Percentiles rank a stretch among this genome's conserved stretches.
Conservation (phyloP, 2,113 vertebrate species). For the Mus spicilegus region DNA sequence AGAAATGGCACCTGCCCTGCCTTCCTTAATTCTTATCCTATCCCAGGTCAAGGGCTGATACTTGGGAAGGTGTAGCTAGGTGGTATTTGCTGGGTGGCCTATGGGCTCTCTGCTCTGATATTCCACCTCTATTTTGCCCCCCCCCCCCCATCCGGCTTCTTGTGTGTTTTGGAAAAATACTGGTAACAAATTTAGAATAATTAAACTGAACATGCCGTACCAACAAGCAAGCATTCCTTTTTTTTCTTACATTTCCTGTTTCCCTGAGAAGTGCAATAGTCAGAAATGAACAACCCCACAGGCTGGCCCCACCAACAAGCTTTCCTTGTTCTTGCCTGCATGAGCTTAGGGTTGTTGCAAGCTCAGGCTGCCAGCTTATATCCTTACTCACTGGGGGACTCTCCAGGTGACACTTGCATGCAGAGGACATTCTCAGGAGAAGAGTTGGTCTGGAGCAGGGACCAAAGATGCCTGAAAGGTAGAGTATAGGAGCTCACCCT, state of each 20-base stretch:
- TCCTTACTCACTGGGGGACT: rapidly evolving
- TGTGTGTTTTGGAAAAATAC: slow-evolving; percentile 71
- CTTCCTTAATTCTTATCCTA: background rate
- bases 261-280: slow-evolving; percentile 72
- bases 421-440: background rate
- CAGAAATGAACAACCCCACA: slow-evolving; percentile 65
- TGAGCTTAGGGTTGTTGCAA: background rate
- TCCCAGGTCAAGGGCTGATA: background rate
- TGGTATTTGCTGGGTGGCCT: background rate
- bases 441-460: background rate
- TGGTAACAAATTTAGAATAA: slow-evolving; percentile 71
- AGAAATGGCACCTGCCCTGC: background rate
- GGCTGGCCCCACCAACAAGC: background rate
- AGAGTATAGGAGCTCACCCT: background rate
- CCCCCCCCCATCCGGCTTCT: background rate
- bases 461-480: background rate
- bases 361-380: background rate
- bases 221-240: slow-evolving; percentile 64
- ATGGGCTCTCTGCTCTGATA: background rate
- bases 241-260: slow-evolving; percentile 77
- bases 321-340: background rate
- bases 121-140: background rate
- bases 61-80: background rate
- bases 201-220: slow-evolving; percentile 57
- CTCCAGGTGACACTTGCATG: background rate